These are phyloP conservation scores for Tuberolachnus salignus DNA, from an alignment of 2,888 invertebrate species.

Conservation along the genomic window DNA sequence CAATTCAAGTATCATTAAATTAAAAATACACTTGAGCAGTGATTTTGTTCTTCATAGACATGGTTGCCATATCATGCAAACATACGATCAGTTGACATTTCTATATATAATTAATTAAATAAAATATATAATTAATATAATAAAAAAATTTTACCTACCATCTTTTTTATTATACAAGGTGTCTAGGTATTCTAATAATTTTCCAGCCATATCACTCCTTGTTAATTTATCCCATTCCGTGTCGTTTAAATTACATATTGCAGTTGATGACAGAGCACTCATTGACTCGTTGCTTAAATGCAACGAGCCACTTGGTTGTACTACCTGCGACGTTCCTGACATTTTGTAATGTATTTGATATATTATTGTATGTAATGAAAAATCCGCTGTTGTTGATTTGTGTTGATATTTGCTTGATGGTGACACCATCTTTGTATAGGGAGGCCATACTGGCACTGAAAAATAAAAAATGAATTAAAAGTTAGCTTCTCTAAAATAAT, in stretches of 20 bases:
- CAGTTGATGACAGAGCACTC: conserved; percentile 13
- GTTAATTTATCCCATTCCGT: conserved; percentile 57
- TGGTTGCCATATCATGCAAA: background rate
- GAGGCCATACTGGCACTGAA: conserved; percentile 85
- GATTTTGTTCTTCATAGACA: conserved; percentile 6
- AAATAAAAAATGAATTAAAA: conserved; percentile 59
- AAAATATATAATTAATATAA: background rate
- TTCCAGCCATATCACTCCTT: conserved; percentile 57
- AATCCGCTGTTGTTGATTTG: conserved; percentile 13
- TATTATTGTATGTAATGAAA: conserved; percentile 13
- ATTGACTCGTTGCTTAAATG: conserved; percentile 40
- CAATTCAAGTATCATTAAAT: conserved; percentile 5
- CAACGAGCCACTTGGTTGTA: conserved; percentile 43
- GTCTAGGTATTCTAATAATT: conserved; percentile 57
- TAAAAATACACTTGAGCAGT: conserved; percentile 6
- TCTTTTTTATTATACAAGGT: conserved; percentile 47
- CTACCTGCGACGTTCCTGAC: conserved; percentile 28
- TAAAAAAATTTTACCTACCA: conserved; percentile 34
- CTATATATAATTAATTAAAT: background rate
- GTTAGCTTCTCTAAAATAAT: background rate
- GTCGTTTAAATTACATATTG: conserved; percentile 49
- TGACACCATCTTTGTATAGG: conserved; percentile 61
- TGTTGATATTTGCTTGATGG: conserved; percentile 22
- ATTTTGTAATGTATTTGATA: conserved; percentile 27
- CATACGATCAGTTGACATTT: background rate